Evolutionary conservation across 1,140 invertebrate genomes (phyloP), one percentile per base, ranked within the genome.

Genomic region (Oryctes rhinoceros): DNA sequence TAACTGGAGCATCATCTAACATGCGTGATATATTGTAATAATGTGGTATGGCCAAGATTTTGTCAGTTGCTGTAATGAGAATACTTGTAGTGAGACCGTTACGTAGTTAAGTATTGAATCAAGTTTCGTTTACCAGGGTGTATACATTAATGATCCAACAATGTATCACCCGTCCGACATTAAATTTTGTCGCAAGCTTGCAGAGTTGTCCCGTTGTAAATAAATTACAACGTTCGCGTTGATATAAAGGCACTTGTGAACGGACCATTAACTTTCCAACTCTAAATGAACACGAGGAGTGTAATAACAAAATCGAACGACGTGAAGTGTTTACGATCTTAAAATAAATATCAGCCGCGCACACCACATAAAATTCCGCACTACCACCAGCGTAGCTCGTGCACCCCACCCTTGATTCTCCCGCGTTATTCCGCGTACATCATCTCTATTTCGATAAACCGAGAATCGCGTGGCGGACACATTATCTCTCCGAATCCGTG

Each of bases 221-320:
- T 71, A 71, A 71, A 71, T 71, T 71, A 71, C 65, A 37, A 71
- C 65, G 9, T 71, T 13, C 65, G 18, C 65, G 65, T 30, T 71
- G 35, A 71, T 71, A 37, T 71, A 71, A 35, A 37, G 35, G 65
- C 20, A 37, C 65, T 71, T 37, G 65, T 24, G 18, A 71, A 71
- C 65, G 35, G 65, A 71, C 24, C 65, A 71, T 71, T 71, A 71
- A 71, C 65, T 37, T 24, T 30, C 65, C 20, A 71, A 71, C 65
- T 71, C 35, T 71, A 71, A 71, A 71, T 71, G 65, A 71, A 71
- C 65, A 35, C 65, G 65, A 15, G 24, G 24, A 2, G 65, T 20
- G 65, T 71, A 71, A 71, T 71, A 71, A 71, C 65, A 71, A 71
- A 71, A 71, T 71, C 65, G 65, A 71, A 71, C 65, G 65, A 71